phyloP scores from a whole-genome alignment of 37 sponge, comb jelly and placozoan species.

The Trichoplax adhaerens region DNA sequence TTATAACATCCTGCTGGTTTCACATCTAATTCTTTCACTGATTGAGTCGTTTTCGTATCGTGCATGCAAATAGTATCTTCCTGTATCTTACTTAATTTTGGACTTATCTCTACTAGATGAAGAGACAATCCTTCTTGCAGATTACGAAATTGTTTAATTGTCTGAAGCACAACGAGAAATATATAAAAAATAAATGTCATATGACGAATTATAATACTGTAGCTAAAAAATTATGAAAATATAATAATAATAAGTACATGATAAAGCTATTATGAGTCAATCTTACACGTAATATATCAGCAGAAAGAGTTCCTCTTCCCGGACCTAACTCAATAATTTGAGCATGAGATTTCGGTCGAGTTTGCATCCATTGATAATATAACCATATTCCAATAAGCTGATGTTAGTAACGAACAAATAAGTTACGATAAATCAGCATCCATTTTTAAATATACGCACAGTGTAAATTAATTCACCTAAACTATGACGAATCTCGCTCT shows the following conservation, averaged over 20 bases:
- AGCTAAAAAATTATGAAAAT: too few relatives aligned
- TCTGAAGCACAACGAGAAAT: slow-evolving; percentile 2
- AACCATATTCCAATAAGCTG: slow-evolving; percentile 93
- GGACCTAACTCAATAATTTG: slow-evolving; percentile 93
- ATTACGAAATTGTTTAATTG: slow-evolving; percentile 5
- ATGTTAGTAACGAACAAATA: not conserved
- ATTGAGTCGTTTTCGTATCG: too few relatives aligned
- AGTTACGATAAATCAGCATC: not conserved
- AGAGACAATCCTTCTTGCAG: slow-evolving; percentile 8
- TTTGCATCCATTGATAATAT: slow-evolving; percentile 62
- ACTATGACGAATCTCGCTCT: too few relatives aligned
- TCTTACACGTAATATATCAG: slow-evolving; percentile 65
- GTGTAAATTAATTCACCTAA: not conserved
- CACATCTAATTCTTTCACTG: too few relatives aligned
- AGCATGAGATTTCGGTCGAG: slow-evolving; percentile 12
- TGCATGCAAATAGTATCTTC: slow-evolving; percentile 15
- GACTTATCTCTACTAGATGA: slow-evolving; percentile 70
- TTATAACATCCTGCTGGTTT: too few relatives aligned
- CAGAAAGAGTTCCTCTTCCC: slow-evolving; percentile 78
- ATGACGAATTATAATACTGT: not conserved
- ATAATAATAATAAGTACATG: too few relatives aligned
- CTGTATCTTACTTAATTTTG: slow-evolving; percentile 32
- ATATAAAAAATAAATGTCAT: not conserved
- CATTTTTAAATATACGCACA: slow-evolving; percentile 1
- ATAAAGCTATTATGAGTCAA: not conserved